Evolutionary conservation across 2,888 invertebrate genomes (phyloP), one percentile per base, ranked within the genome.

Genomic region (Cacoxenus indagator): DNA sequence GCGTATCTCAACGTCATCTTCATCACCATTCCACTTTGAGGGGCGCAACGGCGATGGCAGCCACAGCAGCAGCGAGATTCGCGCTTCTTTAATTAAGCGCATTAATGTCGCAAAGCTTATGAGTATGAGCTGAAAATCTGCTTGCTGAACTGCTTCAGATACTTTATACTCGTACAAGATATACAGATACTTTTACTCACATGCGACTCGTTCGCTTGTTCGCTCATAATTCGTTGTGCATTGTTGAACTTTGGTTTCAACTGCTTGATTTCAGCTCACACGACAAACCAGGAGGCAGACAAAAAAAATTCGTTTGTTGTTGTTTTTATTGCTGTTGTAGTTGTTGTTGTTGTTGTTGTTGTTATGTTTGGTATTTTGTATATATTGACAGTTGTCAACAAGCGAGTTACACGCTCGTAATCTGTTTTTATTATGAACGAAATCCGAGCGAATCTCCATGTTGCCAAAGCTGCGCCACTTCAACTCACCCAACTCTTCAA

Each of bases 361-460:
- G 61, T 65, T n/a, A n/a, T n/a, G n/a, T n/a, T n/a, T 71, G 26
- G 54, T 71, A 72, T 75, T 78, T 57, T 67, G 67, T 73, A 73
- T 77, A 79, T 78, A 78, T 81, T 82, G 82, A 78, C 80, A 81
- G 81, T 71, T 80, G 80, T 82, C 82, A 78, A 73, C 81, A 67
- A 51, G 67, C 67, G 17, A 61, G 61, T 67, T 62, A 67, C 67
- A 67, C 48, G 73, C 71, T 74, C 78, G 76, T 82, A 81, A 82
- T 78, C 81, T 78, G 76, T 73, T 74, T 78, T 78, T 80, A 75
- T 78, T 82, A 78, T 80, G 67, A 75, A 80, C 57, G 37, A 22
- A 57, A 64, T n/a, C n/a, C n/a, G n/a, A 62, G 43, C 31, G 43
- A 37, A 57, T 57, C 29, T 57, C 29, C 29, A 29, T 29, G 29